Conservation (phyloP, 2,888 invertebrate species). For the Eurytoma adleriae region DNA sequence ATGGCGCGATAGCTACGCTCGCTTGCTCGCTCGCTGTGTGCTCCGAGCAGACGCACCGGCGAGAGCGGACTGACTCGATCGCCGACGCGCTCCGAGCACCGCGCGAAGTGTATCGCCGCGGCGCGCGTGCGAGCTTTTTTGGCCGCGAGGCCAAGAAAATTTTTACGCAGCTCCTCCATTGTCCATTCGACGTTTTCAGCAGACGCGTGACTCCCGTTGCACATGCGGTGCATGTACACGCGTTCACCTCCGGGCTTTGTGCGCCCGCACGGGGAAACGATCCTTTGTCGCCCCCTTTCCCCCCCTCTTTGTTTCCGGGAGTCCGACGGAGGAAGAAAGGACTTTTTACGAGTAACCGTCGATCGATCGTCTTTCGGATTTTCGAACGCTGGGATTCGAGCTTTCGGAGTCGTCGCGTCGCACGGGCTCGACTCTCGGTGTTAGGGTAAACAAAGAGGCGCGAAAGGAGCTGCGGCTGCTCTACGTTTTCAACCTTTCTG, state of each 20-base stretch:
- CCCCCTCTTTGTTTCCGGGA: background rate
- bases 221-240: background rate
- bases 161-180: background rate
- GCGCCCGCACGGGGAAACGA: background rate
- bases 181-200: background rate
- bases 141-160: background rate
- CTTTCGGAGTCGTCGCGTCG: too few relatives aligned
- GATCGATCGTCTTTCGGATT: too few relatives aligned
- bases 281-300: background rate
- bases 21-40: background rate
- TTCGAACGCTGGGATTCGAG: too few relatives aligned
- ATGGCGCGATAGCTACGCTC: constrained; percentile 37
- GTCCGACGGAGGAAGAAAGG: too few relatives aligned
- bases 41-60: constrained; percentile 21
- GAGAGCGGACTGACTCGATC: background rate
- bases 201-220: background rate
- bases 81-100: background rate
- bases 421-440: too few relatives aligned
- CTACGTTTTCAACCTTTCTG: too few relatives aligned
- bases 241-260: background rate
- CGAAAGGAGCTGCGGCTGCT: too few relatives aligned
- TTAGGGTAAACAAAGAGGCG: too few relatives aligned
- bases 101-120: background rate
- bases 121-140: background rate
- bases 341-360: too few relatives aligned